Percentiles rank a stretch among this genome's conserved stretches.
Evolutionary conservation across 2,888 invertebrate species (phyloP).

Genomic region (Nebria salina): DNA sequence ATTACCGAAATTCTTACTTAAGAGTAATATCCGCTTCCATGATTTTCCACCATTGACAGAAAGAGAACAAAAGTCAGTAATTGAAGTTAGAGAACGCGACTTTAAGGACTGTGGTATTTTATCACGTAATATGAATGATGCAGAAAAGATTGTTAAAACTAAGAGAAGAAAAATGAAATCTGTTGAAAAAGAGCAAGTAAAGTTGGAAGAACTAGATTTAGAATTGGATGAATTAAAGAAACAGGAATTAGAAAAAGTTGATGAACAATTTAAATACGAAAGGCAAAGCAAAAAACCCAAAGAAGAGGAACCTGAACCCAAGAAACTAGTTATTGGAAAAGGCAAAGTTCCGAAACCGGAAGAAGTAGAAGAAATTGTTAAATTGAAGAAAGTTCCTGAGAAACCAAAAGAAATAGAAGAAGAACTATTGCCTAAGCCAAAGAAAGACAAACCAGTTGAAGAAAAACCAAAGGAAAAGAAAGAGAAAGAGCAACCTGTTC

Average conservation of each 20-base stretch:
- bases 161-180: slow-evolving; percentile 60
- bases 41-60: slow-evolving; percentile 61
- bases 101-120: slow-evolving; percentile 61
- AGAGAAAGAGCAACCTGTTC: slow-evolving; percentile 52
- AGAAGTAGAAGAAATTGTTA: slow-evolving; percentile 55
- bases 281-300: slow-evolving; percentile 51
- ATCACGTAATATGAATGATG: slow-evolving; percentile 65
- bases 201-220: slow-evolving; percentile 60
- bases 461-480: slow-evolving; percentile 52
- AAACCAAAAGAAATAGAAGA: slow-evolving; percentile 55
- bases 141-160: slow-evolving; percentile 56
- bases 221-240: slow-evolving; percentile 62
- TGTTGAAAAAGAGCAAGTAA: slow-evolving; percentile 54
- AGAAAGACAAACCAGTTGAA: slow-evolving; percentile 52
- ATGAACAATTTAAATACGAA: slow-evolving; percentile 56
- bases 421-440: slow-evolving; percentile 52
- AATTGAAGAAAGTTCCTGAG: slow-evolving; percentile 60
- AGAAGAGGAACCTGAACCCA: slow-evolving; percentile 52
- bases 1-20: slow-evolving; percentile 75
- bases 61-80: slow-evolving; percentile 56
- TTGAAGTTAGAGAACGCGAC: slow-evolving; percentile 58
- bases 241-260: slow-evolving; percentile 58
- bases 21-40: slow-evolving; percentile 73
- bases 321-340: slow-evolving; percentile 58
- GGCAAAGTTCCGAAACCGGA: slow-evolving; percentile 58